phyloP scores from a whole-genome alignment of 2,113 vertebrate species.

The Strigops habroptila region DNA sequence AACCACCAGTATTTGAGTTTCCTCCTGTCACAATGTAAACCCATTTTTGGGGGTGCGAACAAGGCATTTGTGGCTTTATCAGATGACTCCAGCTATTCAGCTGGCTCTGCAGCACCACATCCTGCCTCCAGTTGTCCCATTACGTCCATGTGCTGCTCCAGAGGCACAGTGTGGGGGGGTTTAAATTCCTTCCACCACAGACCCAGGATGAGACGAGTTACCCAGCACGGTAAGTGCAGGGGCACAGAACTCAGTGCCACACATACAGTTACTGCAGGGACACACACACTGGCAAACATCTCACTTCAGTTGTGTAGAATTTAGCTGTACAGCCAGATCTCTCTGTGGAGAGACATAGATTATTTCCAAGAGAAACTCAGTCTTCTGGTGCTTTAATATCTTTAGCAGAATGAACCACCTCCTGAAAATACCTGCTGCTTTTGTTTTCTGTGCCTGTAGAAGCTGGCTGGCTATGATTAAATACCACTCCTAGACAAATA shows the following conservation, averaged over 20 bases:
- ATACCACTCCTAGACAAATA: background rate
- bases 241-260: background rate
- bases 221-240: background rate
- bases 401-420: background rate
- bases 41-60: background rate
- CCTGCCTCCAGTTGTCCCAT: background rate
- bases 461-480: background rate
- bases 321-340: accelerated
- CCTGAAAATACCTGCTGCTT: background rate
- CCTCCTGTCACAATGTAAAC: background rate
- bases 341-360: background rate
- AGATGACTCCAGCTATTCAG: background rate
- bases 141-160: background rate
- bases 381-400: background rate
- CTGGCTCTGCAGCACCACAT: background rate
- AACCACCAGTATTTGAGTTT: background rate
- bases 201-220: too few relatives aligned
- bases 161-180: background rate
- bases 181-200: background rate
- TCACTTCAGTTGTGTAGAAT: background rate
- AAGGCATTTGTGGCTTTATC: accelerated
- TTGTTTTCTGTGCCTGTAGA: background rate
- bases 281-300: background rate
- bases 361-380: background rate
- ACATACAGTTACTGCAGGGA: background rate